Base-by-base conservation (phyloP, 2,113 vertebrate genomes). In the Asarcornis scutulata region DNA sequence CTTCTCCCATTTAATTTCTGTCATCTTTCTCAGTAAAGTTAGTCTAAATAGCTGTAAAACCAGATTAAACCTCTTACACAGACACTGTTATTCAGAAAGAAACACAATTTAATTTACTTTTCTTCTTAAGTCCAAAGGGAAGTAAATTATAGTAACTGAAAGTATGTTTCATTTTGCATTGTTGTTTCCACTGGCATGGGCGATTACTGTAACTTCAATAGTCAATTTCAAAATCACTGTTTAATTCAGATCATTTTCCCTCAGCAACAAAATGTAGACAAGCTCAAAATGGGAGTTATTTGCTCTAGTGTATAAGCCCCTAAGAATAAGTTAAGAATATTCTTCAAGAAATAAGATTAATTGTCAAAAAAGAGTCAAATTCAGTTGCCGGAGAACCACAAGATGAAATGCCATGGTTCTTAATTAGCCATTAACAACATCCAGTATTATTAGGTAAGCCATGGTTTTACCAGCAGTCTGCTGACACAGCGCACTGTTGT, bases 211-310 rank as follows among this genome's bases (percentile, higher is more conserved):
- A 74, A 83, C 40, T 89, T 93, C 71, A 95, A 58, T 85, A 95
- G 93, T 83, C 71, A 84, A 63, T 96, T 95, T 94, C 78, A 77
- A 86, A 93, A 87, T 86, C 71, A 38, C 75, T 83, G 3, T 73
- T 92, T 80, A 67, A 80, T 74, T 85, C 25, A 31, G 63, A 62
- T 83, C 0, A 0, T 82, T 95, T 95, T 77, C 55, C 31, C 31
- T 67, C 44, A 63, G 14, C 50, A 80, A 50, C 59, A 79, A 63
- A 89, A 87, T 3, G 0, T 23, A 71, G 59, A 48, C 58, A 92
- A 56, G 11, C 9, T 91, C 25, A 89, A 91, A 91, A 74, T 71
- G 38, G 52, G 29, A 82, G 44, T 58, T 89, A 67, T 80, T 77
- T 91, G 9, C 53, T 73, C 15, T 25, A 81, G 56, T 23, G 32